These are phyloP conservation scores for Gasteruption jaculator DNA, from an alignment of 2,888 invertebrate species.

Conservation along the genomic window DNA sequence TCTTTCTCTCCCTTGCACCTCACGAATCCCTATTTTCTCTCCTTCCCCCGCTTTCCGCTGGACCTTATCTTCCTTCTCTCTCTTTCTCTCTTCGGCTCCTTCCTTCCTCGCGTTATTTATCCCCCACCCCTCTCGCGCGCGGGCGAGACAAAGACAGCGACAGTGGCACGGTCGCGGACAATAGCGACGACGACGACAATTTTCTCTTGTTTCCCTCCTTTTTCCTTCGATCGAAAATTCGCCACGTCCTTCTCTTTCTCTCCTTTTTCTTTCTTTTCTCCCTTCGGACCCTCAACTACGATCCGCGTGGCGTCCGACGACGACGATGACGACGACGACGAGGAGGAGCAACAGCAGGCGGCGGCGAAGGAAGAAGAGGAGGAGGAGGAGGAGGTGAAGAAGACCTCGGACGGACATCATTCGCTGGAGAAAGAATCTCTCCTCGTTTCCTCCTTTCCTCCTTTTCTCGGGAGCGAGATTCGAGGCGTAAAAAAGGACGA, in stretches of 20 bases:
- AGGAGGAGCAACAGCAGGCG: constrained; percentile 4
- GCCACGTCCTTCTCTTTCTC: constrained; percentile 1
- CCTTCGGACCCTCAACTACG: constrained; percentile 19
- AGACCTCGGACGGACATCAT: constrained; percentile 13
- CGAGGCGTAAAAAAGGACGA: no score
- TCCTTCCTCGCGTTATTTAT: constrained; percentile 8
- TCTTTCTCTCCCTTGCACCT: not conserved
- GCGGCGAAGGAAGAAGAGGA: constrained; percentile 9
- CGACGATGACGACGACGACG: constrained; percentile 17
- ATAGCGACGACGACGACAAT: constrained; percentile 5
- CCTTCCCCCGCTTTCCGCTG: not conserved
- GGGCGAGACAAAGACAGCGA: not conserved
- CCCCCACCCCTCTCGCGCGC: not conserved
- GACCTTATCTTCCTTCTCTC: not conserved
- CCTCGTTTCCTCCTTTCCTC: no score
- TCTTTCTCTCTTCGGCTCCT: constrained; percentile 4
- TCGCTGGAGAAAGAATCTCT: not conserved
- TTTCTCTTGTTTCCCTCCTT: constrained; percentile 13
- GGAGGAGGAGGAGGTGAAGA: constrained; percentile 14
- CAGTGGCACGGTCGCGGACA: not conserved
- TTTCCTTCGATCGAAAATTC: no score
- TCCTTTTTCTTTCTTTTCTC: constrained; percentile 2
- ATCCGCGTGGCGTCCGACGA: constrained; percentile 16
- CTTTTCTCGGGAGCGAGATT: no score
- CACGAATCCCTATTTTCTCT: not conserved